phyloP scores from a whole-genome alignment of 2,113 vertebrate species.

The Campylomormyrus tamandua region DNA sequence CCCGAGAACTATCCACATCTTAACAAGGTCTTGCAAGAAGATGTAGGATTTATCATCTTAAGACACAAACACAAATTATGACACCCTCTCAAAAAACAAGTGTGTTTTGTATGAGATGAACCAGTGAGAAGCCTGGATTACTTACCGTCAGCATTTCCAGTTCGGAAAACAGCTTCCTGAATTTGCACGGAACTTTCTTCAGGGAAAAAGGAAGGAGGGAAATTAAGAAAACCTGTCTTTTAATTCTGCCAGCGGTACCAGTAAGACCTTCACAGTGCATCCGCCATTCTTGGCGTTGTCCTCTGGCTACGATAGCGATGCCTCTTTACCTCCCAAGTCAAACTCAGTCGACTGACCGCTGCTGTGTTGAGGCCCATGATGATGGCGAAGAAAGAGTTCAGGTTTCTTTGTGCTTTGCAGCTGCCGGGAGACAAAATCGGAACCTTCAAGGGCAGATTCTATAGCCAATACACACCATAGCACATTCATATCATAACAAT shows the following conservation, averaged over 20 bases:
- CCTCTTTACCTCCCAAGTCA: constrained; percentile 89
- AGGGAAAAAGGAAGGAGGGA: constrained; percentile 12
- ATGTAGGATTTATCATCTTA: background rate
- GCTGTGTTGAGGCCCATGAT: constrained; percentile 96
- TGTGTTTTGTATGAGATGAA: background rate
- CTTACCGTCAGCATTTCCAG: constrained; percentile 91
- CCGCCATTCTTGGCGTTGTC: background rate
- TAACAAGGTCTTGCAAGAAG: background rate
- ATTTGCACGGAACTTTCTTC: constrained; percentile 96
- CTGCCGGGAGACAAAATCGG: constrained; percentile 51
- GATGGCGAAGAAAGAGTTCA: constrained; percentile 95
- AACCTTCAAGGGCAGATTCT: background rate
- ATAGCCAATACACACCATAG: background rate
- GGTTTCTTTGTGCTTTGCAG: constrained; percentile 91
- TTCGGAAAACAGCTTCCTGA: constrained; percentile 93
- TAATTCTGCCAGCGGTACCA: background rate
- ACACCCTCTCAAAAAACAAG: background rate
- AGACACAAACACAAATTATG: background rate
- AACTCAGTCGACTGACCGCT: constrained; percentile 83
- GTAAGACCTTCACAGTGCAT: background rate
- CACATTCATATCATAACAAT: background rate
- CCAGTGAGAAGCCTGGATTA: constrained; percentile 19
- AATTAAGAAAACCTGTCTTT: background rate
- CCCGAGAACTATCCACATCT: background rate
- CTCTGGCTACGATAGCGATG: background rate